phyloP scores from a whole-genome alignment of 2,113 vertebrate species.

The Ptyas mucosa region DNA sequence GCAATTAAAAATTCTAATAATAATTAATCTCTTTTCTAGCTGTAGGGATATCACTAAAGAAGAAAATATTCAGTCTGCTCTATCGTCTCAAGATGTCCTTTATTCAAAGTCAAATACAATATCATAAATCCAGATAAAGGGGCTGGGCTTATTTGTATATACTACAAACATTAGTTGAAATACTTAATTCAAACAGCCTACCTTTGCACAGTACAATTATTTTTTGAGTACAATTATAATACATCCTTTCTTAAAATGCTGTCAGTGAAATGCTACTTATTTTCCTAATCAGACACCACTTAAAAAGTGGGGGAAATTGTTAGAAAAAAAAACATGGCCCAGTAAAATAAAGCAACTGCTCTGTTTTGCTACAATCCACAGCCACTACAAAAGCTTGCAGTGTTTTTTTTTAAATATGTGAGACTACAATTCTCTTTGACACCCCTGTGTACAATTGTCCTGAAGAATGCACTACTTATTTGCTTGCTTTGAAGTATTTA shows the following conservation, averaged over 20 bases:
- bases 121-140: neutral
- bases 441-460: neutral
- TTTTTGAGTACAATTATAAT: slow-evolving; percentile 57
- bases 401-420: neutral
- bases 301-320: slow-evolving; percentile 55
- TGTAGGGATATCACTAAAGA: neutral
- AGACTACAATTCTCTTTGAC: neutral
- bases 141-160: slow-evolving; percentile 52
- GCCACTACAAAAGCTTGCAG: neutral
- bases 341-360: neutral
- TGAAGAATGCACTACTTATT: neutral
- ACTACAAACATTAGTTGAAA: slow-evolving; percentile 46
- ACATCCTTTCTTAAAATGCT: slow-evolving; percentile 49
- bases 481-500: neutral
- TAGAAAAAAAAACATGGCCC: slow-evolving; percentile 15
- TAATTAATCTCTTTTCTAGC: neutral
- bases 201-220: slow-evolving; percentile 52
- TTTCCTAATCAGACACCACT: slow-evolving; percentile 60
- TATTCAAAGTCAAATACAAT: neutral
- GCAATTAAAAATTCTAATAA: neutral
- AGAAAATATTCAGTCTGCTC: neutral
- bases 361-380: neutral
- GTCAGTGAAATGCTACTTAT: slow-evolving; percentile 57
- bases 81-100: neutral
- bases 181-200: slow-evolving; percentile 45